Percentiles rank a stretch among this genome's conserved stretches.
phyloP scores from a whole-genome alignment of 1,140 invertebrate species.

The Zaprionus tsacasi region DNA sequence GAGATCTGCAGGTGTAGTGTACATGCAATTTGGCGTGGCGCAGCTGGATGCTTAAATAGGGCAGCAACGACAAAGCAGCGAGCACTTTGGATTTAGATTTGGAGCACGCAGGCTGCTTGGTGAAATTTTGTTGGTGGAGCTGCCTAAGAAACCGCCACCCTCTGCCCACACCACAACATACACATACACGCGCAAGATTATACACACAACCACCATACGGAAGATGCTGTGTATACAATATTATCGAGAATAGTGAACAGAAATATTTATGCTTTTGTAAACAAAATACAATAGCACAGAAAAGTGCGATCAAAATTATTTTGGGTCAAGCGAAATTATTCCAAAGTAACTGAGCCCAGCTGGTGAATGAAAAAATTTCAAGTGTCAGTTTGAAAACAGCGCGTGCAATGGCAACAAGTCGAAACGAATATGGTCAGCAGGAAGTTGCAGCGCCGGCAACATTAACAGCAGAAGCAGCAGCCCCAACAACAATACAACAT shows the following conservation, averaged over 20 bases:
- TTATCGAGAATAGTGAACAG: constrained; percentile 65
- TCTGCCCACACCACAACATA: constrained; percentile 9
- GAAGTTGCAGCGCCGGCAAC: constrained; percentile 13
- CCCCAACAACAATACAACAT: constrained; percentile 8
- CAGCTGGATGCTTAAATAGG: constrained; percentile 41
- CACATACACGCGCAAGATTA: constrained; percentile 3
- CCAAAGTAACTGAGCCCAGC: constrained; percentile 33
- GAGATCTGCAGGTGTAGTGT: constrained; percentile 11
- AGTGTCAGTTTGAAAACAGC: constrained; percentile 45
- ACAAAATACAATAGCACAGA: constrained; percentile 45
- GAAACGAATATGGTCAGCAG: constrained; percentile 31
- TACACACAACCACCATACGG: constrained; percentile 8
- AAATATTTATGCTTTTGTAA: constrained; percentile 70
- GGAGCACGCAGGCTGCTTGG: constrained; percentile 50
- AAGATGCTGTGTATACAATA: constrained; percentile 79
- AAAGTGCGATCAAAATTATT: constrained; percentile 29
- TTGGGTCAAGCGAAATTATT: constrained; percentile 47
- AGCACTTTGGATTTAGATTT: constrained; percentile 39
- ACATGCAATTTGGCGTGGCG: constrained; percentile 37
- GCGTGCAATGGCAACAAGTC: constrained; percentile 72
- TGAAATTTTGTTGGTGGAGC: constrained; percentile 52
- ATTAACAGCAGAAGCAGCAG: neutral
- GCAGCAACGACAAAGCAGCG: constrained; percentile 30
- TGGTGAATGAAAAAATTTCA: constrained; percentile 43
- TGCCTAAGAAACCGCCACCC: constrained; percentile 35